These are phyloP conservation scores for Chaunax sp. DNA, from an alignment of 2,797 vertebrate genomes.

Conservation along the genomic window DNA sequence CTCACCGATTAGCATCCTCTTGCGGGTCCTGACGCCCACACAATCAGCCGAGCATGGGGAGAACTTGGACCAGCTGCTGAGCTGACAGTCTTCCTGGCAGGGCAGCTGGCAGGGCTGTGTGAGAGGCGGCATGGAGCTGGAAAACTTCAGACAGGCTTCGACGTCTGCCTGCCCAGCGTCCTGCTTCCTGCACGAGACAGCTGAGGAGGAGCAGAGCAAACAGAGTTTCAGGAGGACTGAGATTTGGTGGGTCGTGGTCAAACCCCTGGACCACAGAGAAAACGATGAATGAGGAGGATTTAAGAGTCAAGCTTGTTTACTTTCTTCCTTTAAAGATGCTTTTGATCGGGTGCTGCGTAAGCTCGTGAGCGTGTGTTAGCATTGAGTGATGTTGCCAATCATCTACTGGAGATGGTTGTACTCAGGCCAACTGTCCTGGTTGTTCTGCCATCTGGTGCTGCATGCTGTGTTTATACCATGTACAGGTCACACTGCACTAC, in stretches of 20 bases:
- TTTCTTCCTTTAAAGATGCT: neutral
- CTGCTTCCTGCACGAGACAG: constrained; percentile 95
- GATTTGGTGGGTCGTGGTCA: neutral
- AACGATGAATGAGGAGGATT: neutral
- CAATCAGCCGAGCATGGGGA: constrained; percentile 93
- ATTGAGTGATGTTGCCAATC: neutral
- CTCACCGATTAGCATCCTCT: constrained; percentile 91
- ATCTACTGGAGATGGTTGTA: neutral
- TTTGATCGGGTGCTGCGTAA: neutral
- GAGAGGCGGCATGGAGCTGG: constrained; percentile 89
- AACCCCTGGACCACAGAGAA: neutral
- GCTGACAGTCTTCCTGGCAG: constrained; percentile 96
- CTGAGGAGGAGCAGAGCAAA: constrained; percentile 67
- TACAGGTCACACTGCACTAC: neutral
- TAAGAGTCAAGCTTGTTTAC: neutral
- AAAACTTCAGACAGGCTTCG: constrained; percentile 87
- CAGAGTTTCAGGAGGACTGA: neutral
- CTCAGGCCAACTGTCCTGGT: neutral
- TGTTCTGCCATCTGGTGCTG: neutral
- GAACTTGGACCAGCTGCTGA: constrained; percentile 96
- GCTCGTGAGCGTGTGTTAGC: neutral
- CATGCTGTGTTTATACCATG: neutral
- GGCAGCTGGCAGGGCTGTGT: constrained; percentile 94
- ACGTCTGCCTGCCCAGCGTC: constrained; percentile 91
- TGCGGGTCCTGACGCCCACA: constrained; percentile 92